Evolutionary conservation across 1,140 invertebrate species (phyloP), one percentile per base, ranked within the genome.

Genomic region (Panagrolaimus sp.): DNA sequence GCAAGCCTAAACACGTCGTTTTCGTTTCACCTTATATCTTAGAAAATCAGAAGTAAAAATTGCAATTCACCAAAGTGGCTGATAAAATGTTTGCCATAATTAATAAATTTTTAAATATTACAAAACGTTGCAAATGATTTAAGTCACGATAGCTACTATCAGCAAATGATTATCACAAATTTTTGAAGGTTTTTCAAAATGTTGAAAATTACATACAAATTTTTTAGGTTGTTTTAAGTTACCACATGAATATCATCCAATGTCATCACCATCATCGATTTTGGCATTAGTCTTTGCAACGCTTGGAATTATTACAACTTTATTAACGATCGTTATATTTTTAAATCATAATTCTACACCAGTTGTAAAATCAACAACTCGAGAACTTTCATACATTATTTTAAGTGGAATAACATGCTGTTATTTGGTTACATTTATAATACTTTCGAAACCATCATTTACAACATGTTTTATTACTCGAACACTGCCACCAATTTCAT

Each of bases 301-400:
- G 27, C 74, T 89, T 16, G 89, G 89, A n/a, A 84, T 89, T 16
- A 73, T 88, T n/a, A 84, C 85, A 0, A 89, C 89, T 1, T 77
- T 87, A 27, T 84, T 87, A 71, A 86, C 88, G 0, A 85, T 85
- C 74, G 78, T 85, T 31, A 85, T 89, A 14, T 89, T 90, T 79
- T 82, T 89, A 14, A 84, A 85, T 42, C 86, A 89, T 81, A 88
- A 90, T 79, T 83, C 88, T 74, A 90, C 89, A 0, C 88, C 89
- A 0, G 87, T 90, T 0, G 89, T 90, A 1, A 90, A 89, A 81
- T 86, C 88, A 3, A 83, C 81, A 9, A 89, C 88, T 4, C 77
- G 88, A 42, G 89, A 89, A 76, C 84, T 90, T 4, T 88, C 87
- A 73, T 90, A 89, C 78, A 87, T 90, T 66, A 89, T 90, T 63